Conservation (phyloP, 2,888 invertebrate genomes). For the Theretra japonica region DNA sequence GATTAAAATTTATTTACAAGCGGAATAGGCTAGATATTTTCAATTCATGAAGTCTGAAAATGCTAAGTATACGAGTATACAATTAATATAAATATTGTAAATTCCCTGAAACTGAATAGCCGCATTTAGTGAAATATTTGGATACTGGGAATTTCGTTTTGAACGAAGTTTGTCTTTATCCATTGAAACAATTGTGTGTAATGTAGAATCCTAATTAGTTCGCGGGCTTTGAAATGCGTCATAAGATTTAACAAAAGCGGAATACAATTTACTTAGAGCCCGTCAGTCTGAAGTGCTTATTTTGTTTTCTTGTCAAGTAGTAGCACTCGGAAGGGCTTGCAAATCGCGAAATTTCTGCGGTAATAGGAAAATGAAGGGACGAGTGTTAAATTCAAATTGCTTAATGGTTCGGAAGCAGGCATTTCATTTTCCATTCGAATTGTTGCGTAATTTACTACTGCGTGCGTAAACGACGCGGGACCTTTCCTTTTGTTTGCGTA, state of each 20-base stretch:
- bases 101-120: not conserved
- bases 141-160: not conserved
- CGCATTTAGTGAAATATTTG: not conserved
- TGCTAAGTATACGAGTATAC: not conserved
- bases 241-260: not conserved
- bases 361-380: conserved; percentile 83
- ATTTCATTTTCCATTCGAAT: conserved; percentile 84
- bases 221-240: not conserved
- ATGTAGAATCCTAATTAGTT: not conserved
- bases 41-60: not conserved
- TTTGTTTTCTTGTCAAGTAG: conserved; percentile 32
- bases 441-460: conserved; percentile 79
- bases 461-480: conserved; percentile 69
- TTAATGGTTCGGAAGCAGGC: conserved; percentile 81
- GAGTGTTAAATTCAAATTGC: conserved; percentile 84
- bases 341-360: conserved; percentile 72
- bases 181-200: conserved; percentile 3
- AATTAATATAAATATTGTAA: not conserved
- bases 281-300: conserved; percentile 4
- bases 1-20: conserved; percentile 11
- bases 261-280: not conserved
- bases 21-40: not conserved
- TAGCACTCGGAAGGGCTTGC: conserved; percentile 37
- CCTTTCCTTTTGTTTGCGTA: conserved; percentile 70
- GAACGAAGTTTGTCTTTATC: not conserved